phyloP scores from a whole-genome alignment of 2,888 invertebrate genomes.

The Andrena flavipes region DNA sequence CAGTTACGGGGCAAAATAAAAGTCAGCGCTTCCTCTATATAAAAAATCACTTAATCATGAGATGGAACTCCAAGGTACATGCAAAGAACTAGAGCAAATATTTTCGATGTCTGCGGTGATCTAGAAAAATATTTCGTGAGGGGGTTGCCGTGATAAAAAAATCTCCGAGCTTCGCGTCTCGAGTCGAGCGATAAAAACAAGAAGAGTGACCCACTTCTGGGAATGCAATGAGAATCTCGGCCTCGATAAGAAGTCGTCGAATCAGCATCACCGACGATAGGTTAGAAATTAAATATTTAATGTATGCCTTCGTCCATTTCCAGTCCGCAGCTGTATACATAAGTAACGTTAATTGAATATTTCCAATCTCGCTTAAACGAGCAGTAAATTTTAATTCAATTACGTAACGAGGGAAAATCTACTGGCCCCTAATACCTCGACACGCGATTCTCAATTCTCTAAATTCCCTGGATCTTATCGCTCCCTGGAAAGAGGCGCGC shows the following conservation, averaged over 20 bases:
- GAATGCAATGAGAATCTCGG: constrained; percentile 26
- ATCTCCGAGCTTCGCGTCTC: constrained; percentile 27
- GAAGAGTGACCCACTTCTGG: constrained; percentile 50
- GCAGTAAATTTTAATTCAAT: constrained; percentile 21
- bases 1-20: background rate
- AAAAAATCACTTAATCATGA: constrained; percentile 18
- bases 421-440: background rate
- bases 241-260: constrained; percentile 71
- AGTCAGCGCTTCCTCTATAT: background rate
- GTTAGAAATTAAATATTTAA: constrained; percentile 56
- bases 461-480: background rate
- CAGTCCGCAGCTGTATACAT: background rate
- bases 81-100: constrained; percentile 23
- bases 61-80: constrained; percentile 13
- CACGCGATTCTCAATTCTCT: background rate
- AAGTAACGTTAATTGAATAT: constrained; percentile 7
- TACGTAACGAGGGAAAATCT: background rate
- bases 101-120: constrained; percentile 22
- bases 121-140: constrained; percentile 26
- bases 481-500: background rate
- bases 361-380: background rate
- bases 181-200: constrained; percentile 36
- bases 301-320: constrained; percentile 20
- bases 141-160: constrained; percentile 41
- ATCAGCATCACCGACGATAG: constrained; percentile 41